Base-by-base conservation (phyloP, 2,888 invertebrate genomes). In the Antheraea assamensis region DNA sequence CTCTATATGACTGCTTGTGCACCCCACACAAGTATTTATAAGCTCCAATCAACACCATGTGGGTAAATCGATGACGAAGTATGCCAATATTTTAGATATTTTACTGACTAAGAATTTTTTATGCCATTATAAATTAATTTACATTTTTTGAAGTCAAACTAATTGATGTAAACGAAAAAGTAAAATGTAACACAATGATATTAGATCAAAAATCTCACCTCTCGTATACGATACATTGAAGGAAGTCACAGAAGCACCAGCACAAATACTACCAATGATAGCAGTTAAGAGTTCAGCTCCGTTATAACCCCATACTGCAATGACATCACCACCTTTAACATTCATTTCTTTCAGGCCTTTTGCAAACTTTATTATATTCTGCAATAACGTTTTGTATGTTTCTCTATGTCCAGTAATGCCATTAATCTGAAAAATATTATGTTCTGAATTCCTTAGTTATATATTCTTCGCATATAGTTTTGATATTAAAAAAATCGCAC, bases 141-240 rank as follows among this genome's bases (percentile, higher is more conserved):
- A n/a, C n/a, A n/a, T n/a, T n/a, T n/a, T n/a, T n/a, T n/a, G n/a
- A n/a, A n/a, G n/a, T n/a, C n/a, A n/a, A n/a, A n/a, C n/a, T n/a
- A n/a, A n/a, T n/a, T n/a, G n/a, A n/a, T n/a, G n/a, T 42, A 42
- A 7, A 42, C 10, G 42, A 42, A 42, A 7, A 7, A 42, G 42
- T 42, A 52, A 52, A 52, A 52, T n/a, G 21, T 19, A 58, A 24
- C 3, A 24, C 13, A 24, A 24, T 58, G 5, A 58, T 24, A 24
- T 24, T 58, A 21, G 58, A 58, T 8, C 77, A 68, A 13, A 77
- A 72, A 30, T 47, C 84, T 82, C 84, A 95, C 95, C 89, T 85
- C 90, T 84, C 1, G 94, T 92, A 78, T 96, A 96, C 30, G 90
- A 85, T 15, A 94, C 92, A 82, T 95, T 96, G 66, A 95, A 78